Conservation (phyloP, 2,113 vertebrate species). For the Lycaon pictus region DNA sequence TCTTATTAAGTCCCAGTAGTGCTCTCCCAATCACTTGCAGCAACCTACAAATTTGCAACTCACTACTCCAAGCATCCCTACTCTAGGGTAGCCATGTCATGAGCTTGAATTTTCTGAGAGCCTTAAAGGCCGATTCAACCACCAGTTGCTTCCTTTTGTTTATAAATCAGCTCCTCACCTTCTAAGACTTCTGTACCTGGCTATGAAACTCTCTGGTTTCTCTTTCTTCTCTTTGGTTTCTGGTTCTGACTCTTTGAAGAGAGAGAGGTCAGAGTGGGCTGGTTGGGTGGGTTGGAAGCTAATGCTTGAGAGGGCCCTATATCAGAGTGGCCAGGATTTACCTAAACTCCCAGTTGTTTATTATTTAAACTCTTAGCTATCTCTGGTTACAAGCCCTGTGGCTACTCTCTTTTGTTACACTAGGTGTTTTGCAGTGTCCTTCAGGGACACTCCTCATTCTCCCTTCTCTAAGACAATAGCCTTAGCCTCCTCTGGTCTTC, state of each 20-base stretch:
- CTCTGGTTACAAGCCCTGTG: background rate
- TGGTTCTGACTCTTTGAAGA: background rate
- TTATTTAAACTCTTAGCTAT: background rate
- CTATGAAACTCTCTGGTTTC: background rate
- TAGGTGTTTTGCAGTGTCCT: background rate
- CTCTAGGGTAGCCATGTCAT: background rate
- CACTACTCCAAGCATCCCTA: background rate
- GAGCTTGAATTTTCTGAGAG: background rate
- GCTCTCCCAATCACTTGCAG: background rate
- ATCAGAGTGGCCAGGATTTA: background rate
- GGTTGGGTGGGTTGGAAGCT: background rate
- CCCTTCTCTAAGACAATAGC: background rate
- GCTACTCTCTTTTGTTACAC: background rate
- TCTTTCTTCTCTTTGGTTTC: background rate
- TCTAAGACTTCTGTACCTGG: background rate
- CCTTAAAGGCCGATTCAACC: background rate
- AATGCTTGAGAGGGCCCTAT: background rate
- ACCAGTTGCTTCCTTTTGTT: background rate
- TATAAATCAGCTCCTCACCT: background rate
- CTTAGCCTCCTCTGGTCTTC: background rate
- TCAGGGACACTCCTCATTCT: background rate
- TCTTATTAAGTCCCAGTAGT: background rate
- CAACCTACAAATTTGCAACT: background rate
- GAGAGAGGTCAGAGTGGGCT: background rate
- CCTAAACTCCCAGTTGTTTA: background rate